Evolutionary conservation across 1,140 invertebrate species (phyloP).

Genomic region (Pogonognathellus flavescens): DNA sequence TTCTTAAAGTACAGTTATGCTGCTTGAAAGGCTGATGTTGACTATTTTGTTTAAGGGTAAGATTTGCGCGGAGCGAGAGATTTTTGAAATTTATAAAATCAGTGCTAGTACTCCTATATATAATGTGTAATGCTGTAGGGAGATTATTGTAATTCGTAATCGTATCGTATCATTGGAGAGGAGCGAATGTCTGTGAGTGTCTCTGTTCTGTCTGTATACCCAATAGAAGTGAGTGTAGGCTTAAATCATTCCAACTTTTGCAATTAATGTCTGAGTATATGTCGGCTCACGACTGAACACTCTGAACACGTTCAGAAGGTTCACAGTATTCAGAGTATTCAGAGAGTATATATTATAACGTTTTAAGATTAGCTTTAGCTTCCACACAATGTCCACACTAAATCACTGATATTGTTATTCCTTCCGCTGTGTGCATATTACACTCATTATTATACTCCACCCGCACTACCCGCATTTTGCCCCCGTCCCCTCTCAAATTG

Average conservation of each 20-base stretch:
- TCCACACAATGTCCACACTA: slow-evolving; percentile 59
- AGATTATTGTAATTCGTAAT: slow-evolving; percentile 33
- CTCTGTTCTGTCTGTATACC: slow-evolving; percentile 55
- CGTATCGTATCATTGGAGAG: slow-evolving; percentile 45
- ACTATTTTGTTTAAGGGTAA: background rate
- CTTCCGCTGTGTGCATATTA: slow-evolving; percentile 61
- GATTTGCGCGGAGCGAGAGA: slow-evolving; percentile 5
- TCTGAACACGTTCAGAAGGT: background rate
- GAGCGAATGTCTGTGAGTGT: slow-evolving; percentile 41
- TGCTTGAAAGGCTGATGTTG: background rate
- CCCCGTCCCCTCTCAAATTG: slow-evolving; percentile 22
- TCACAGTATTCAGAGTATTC: background rate
- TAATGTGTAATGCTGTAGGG: slow-evolving; percentile 22
- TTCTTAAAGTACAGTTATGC: background rate
- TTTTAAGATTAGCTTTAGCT: slow-evolving; percentile 58
- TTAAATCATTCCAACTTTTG: slow-evolving; percentile 55
- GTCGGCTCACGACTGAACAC: too few species aligned
- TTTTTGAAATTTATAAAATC: slow-evolving; percentile 26
- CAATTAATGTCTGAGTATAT: slow-evolving; percentile 58
- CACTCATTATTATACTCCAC: slow-evolving; percentile 61
- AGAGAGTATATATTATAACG: background rate
- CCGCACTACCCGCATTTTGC: slow-evolving; percentile 45
- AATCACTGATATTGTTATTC: slow-evolving; percentile 60
- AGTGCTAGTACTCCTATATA: background rate
- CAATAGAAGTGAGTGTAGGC: slow-evolving; percentile 51